Evolutionary conservation across 2,888 invertebrate genomes (phyloP).

Genomic region (Lobophora halterata): DNA sequence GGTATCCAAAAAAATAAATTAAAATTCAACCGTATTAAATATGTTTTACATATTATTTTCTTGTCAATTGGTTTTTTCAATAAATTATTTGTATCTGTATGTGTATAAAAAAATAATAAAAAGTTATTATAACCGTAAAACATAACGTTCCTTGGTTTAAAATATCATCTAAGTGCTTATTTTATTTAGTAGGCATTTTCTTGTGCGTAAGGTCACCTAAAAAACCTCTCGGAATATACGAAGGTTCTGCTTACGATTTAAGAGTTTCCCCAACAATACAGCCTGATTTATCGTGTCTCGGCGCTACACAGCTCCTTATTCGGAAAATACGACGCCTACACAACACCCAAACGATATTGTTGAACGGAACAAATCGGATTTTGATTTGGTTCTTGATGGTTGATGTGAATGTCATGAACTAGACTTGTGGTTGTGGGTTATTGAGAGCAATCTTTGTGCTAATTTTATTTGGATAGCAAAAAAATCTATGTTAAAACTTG

Average conservation of each 20-base stretch:
- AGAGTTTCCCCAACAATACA: constrained; percentile 55
- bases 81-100: too few species aligned
- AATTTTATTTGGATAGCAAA: too few species aligned
- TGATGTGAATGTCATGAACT: constrained; percentile 24
- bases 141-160: too few species aligned
- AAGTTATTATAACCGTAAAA: too few species aligned
- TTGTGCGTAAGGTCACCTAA: constrained; percentile 36
- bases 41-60: too few species aligned
- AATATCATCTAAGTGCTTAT: too few species aligned
- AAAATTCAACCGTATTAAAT: too few species aligned
- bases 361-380: constrained; percentile 33
- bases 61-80: too few species aligned
- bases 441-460: constrained; percentile 2
- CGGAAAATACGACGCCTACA: constrained; percentile 47
- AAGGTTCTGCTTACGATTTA: constrained; percentile 53
- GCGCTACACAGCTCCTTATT: constrained; percentile 51
- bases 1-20: too few species aligned
- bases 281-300: constrained; percentile 55
- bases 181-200: constrained; percentile 35
- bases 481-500: neutral
- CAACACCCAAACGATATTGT: constrained; percentile 43
- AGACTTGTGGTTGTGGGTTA: constrained; percentile 5
- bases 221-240: constrained; percentile 42
- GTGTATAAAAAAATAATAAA: too few species aligned
- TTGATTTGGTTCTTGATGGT: constrained; percentile 28